These are phyloP conservation scores for Eristalis arbustorum DNA, from an alignment of 2,888 invertebrate species.

Conservation along the genomic window DNA sequence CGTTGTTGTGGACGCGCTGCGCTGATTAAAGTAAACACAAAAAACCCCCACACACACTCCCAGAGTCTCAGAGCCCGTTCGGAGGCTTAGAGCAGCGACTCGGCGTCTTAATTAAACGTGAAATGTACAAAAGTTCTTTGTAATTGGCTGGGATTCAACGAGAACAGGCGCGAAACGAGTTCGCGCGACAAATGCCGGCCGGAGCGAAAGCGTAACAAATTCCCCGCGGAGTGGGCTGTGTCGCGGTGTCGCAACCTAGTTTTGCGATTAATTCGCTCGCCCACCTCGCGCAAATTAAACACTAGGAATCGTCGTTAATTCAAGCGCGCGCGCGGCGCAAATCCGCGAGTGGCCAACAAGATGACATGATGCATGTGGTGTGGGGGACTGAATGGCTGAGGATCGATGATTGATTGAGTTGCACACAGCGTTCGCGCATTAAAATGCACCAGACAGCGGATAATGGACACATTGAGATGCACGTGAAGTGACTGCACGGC, in stretches of 20 bases:
- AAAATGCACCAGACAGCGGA: slow-evolving; percentile 60
- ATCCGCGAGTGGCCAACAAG: neutral
- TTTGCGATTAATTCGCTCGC: slow-evolving; percentile 16
- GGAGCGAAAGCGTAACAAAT: slow-evolving; percentile 39
- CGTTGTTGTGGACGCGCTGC: slow-evolving; percentile 13
- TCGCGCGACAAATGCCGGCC: slow-evolving; percentile 1
- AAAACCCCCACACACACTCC: neutral
- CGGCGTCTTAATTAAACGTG: slow-evolving; percentile 50
- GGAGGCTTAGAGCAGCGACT: slow-evolving; percentile 22
- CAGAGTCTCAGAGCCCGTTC: slow-evolving; percentile 31
- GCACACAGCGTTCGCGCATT: slow-evolving; percentile 51
- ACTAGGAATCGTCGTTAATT: slow-evolving; percentile 2
- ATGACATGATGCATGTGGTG: slow-evolving; percentile 10
- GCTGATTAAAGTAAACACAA: slow-evolving; percentile 47
- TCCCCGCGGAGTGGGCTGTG: neutral
- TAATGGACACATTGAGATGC: slow-evolving; percentile 50
- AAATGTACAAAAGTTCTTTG: slow-evolving; percentile 35
- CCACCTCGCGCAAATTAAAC: slow-evolving; percentile 3
- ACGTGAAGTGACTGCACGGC: slow-evolving; percentile 43
- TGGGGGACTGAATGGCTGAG: neutral
- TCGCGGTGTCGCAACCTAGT: slow-evolving; percentile 14
- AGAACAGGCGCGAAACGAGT: slow-evolving; percentile 34
- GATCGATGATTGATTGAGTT: slow-evolving; percentile 45
- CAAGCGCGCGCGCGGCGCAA: slow-evolving; percentile 29
- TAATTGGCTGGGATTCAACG: slow-evolving; percentile 25